Conservation (phyloP, 2,797 vertebrate genomes). For the Hyperoplus lanceolatus region DNA sequence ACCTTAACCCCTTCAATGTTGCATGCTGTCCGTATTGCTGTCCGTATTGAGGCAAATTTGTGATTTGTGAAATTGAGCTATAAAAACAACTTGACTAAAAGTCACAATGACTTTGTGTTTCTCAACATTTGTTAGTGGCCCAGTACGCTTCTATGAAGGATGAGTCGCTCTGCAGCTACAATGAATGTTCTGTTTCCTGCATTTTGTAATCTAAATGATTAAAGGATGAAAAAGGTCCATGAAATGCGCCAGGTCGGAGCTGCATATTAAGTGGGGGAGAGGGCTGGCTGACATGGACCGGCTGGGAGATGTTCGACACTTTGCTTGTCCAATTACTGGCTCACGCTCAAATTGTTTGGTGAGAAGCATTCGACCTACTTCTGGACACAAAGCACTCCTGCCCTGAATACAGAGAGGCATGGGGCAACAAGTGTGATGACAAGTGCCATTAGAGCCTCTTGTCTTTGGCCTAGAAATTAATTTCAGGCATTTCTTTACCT, state of each 20-base stretch:
- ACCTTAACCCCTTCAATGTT: too few species aligned
- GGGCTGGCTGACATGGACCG: conserved; percentile 68
- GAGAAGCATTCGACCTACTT: conserved; percentile 89
- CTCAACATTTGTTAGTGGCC: conserved; percentile 23
- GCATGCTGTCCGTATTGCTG: background rate
- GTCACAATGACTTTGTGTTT: background rate
- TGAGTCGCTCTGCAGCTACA: conserved; percentile 51
- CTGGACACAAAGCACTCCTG: conserved; percentile 84
- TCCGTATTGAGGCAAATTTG: background rate
- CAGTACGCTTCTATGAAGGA: conserved; percentile 36
- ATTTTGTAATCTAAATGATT: conserved; percentile 73
- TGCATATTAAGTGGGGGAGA: conserved; percentile 77
- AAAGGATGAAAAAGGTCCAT: conserved; percentile 76
- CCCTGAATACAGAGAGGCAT: conserved; percentile 84
- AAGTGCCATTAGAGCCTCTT: conserved; percentile 75
- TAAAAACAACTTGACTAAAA: background rate
- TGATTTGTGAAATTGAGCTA: background rate
- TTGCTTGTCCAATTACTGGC: conserved; percentile 86
- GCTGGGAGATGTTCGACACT: conserved; percentile 77
- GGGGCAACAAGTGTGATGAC: conserved; percentile 79
- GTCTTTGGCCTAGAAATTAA: conserved; percentile 76
- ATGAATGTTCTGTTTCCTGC: conserved; percentile 70
- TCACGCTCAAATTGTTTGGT: conserved; percentile 84
- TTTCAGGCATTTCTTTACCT: conserved; percentile 62
- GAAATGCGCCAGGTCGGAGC: conserved; percentile 76